A percentile compares a stretch with the other conserved stretches of the same genome.
These are phyloP conservation scores for Alloplasta piceator DNA, from an alignment of 2,888 invertebrate genomes.

Conservation along the genomic window DNA sequence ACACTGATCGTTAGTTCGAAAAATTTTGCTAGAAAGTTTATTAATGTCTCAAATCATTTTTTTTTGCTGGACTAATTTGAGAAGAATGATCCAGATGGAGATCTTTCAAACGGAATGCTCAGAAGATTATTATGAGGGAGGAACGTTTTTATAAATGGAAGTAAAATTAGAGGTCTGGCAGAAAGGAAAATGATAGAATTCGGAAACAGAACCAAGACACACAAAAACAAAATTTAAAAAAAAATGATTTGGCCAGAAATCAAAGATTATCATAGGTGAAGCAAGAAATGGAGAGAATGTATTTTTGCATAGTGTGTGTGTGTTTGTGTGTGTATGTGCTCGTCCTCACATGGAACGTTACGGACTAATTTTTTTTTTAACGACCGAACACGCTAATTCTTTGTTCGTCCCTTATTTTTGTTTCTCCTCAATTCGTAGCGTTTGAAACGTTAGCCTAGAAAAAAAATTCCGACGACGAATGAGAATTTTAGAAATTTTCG, in stretches of 20 bases:
- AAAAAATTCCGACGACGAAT: not conserved
- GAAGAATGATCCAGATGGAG: no score
- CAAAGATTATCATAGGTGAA: slow-evolving; percentile 32
- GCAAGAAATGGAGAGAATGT: slow-evolving; percentile 14
- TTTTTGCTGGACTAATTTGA: no score
- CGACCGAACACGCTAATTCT: slow-evolving; percentile 3
- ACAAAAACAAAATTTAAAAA: slow-evolving; percentile 4
- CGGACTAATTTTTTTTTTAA: slow-evolving; percentile 40
- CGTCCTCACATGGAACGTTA: slow-evolving; percentile 19
- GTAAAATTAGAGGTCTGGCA: not conserved
- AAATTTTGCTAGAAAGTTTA: not conserved
- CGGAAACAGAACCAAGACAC: not conserved
- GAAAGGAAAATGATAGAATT: not conserved
- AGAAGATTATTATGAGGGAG: no score
- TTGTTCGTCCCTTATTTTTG: not conserved
- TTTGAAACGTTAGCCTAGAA: not conserved
- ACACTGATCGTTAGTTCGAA: not conserved
- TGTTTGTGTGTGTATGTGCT: not conserved
- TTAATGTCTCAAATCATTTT: not conserved
- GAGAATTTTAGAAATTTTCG: slow-evolving; percentile 24
- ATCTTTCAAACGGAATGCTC: no score
- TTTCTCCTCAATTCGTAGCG: not conserved
- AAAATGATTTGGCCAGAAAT: slow-evolving; percentile 29
- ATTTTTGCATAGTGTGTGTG: slow-evolving; percentile 16
- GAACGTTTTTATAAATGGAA: no score